phyloP scores from a whole-genome alignment of 2,797 vertebrate genomes.

The Capromys pilorides region DNA sequence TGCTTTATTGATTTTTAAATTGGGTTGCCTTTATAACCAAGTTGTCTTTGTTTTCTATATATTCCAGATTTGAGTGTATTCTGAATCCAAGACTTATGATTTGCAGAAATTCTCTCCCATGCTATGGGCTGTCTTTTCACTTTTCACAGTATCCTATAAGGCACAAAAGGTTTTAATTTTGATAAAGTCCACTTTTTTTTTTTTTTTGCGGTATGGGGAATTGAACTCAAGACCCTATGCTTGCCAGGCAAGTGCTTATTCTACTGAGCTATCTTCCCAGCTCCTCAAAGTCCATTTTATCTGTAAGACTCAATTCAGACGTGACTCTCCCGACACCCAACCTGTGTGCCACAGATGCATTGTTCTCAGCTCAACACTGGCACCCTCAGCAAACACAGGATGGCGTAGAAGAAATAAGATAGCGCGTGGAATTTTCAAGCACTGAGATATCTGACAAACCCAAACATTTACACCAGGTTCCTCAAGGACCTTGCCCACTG shows the following conservation, averaged over 20 bases:
- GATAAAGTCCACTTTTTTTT: neutral
- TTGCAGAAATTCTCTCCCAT: neutral
- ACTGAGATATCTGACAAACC: neutral
- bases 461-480: neutral
- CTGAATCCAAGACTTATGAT: neutral
- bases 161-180: neutral
- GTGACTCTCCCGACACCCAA: neutral
- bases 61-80: neutral
- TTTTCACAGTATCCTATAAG: neutral
- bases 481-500: neutral
- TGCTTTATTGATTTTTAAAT: neutral
- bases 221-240: too few relatives aligned
- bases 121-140: neutral
- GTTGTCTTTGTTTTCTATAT: neutral
- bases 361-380: neutral
- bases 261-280: too few relatives aligned
- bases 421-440: neutral
- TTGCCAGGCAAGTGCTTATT: too few relatives aligned
- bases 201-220: too few relatives aligned
- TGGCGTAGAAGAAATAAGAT: neutral
- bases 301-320: neutral
- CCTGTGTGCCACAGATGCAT: neutral
- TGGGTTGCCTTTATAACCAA: neutral
- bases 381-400: neutral
- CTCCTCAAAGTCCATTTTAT: neutral